Conservation (phyloP, 92 coral and sea anemone species). For the Parazoanthus darwini region DNA sequence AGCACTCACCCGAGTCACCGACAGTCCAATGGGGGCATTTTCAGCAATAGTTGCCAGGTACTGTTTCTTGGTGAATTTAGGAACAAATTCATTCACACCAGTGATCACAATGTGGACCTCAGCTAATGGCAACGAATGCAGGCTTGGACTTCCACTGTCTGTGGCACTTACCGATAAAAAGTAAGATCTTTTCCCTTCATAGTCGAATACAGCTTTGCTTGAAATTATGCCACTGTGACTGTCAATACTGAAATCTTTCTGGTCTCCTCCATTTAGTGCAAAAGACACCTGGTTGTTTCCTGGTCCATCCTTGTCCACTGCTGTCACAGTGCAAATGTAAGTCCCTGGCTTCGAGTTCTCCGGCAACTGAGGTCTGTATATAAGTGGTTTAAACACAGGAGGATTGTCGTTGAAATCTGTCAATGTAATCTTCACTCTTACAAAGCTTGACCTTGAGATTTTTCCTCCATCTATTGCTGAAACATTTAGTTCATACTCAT, state of each 20-base stretch:
- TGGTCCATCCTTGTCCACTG: constrained; percentile 75
- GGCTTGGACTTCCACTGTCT: constrained; percentile 76
- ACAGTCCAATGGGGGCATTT: constrained; percentile 76
- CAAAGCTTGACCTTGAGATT: constrained; percentile 57
- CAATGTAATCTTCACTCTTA: constrained; percentile 71
- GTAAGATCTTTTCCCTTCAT: constrained; percentile 62
- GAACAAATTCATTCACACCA: constrained; percentile 82
- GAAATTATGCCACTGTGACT: constrained; percentile 66
- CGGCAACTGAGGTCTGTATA: constrained; percentile 62
- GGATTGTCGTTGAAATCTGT: constrained; percentile 84
- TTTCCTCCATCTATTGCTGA: constrained; percentile 83
- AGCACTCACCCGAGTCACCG: constrained; percentile 85
- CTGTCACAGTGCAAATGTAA: constrained; percentile 70
- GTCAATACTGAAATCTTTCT: constrained; percentile 63
- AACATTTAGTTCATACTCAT: constrained; percentile 56
- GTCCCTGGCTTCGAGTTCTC: constrained; percentile 78
- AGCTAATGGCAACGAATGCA: constrained; percentile 69
- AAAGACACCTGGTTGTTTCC: constrained; percentile 60
- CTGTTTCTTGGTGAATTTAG: constrained; percentile 65
- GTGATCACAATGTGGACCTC: constrained; percentile 64
- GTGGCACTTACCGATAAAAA: constrained; percentile 72
- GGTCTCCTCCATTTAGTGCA: constrained; percentile 54
- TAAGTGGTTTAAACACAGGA: constrained; percentile 71
- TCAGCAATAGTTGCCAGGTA: constrained; percentile 82
- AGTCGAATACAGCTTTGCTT: constrained; percentile 75